Conservation (phyloP, 2,797 vertebrate species). For the Molothrus ater region DNA sequence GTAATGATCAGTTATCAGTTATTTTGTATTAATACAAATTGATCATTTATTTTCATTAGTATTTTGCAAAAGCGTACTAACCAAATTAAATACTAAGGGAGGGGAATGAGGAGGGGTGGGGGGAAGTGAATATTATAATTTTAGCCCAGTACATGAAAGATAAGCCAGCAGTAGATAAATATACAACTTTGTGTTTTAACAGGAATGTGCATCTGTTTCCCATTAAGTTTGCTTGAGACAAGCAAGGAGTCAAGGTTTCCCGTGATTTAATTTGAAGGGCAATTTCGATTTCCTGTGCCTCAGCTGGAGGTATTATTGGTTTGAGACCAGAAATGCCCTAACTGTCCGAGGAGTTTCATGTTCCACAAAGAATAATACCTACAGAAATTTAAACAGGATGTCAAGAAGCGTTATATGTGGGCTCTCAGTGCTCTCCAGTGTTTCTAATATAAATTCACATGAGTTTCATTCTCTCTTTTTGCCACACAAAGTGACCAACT, state of each 20-base stretch:
- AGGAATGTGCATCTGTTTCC: conserved; percentile 67
- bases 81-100: not conserved
- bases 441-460: not conserved
- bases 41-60: not conserved
- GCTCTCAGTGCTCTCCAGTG: not conserved
- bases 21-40: not conserved
- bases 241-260: conserved; percentile 46
- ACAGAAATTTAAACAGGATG: conserved; percentile 22
- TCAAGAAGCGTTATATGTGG: not conserved
- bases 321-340: conserved; percentile 39
- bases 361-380: conserved; percentile 54
- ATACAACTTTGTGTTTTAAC: conserved; percentile 15
- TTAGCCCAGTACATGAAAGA: not conserved
- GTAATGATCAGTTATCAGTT: not conserved
- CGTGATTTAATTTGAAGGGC: conserved; percentile 66
- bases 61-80: not conserved
- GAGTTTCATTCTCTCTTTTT: not conserved
- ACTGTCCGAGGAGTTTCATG: conserved; percentile 16
- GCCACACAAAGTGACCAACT: not conserved
- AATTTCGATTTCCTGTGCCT: conserved; percentile 66
- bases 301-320: conserved; percentile 48
- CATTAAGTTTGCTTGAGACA: conserved; percentile 60
- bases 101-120: accelerated
- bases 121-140: not conserved
- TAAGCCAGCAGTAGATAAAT: not conserved